phyloP scores from a whole-genome alignment of 2,113 vertebrate species.

The Salvelinus namaycush region DNA sequence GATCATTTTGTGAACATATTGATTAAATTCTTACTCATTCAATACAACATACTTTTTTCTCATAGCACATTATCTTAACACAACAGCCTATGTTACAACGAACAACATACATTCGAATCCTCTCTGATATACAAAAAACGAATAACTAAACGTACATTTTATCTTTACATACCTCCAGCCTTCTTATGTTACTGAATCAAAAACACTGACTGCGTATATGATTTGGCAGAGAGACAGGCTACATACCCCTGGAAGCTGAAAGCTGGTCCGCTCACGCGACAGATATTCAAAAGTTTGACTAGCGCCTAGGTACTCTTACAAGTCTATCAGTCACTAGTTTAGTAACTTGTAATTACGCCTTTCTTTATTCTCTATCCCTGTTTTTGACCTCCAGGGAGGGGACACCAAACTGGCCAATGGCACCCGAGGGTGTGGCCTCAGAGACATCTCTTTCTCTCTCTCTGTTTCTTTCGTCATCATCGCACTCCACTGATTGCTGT shows the following conservation, averaged over 20 bases:
- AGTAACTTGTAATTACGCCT: slow-evolving; percentile 24
- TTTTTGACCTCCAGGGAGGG: slow-evolving; percentile 75
- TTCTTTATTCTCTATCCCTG: slow-evolving; percentile 42
- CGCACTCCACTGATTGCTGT: slow-evolving; percentile 20
- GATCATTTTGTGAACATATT: not conserved
- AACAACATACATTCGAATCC: not conserved
- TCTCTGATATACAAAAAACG: not conserved
- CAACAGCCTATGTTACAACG: not conserved
- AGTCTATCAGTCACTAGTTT: slow-evolving; percentile 25
- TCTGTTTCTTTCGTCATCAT: slow-evolving; percentile 18
- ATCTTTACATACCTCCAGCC: not conserved
- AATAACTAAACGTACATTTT: not conserved
- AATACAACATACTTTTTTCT: too few species aligned
- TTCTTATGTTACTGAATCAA: not conserved
- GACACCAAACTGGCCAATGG: slow-evolving; percentile 63
- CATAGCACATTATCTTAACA: not conserved
- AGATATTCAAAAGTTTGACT: slow-evolving; percentile 5
- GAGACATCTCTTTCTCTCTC: slow-evolving; percentile 20
- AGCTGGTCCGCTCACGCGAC: not conserved
- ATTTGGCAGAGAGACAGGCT: not conserved
- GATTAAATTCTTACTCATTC: not conserved
- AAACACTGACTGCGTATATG: not conserved
- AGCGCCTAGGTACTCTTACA: slow-evolving; percentile 10
- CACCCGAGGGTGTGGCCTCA: slow-evolving; percentile 83
- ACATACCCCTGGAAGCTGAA: slow-evolving; percentile 52